Evolutionary conservation across 2,113 vertebrate species (phyloP).

Genomic region (Platysternon megacephalum): DNA sequence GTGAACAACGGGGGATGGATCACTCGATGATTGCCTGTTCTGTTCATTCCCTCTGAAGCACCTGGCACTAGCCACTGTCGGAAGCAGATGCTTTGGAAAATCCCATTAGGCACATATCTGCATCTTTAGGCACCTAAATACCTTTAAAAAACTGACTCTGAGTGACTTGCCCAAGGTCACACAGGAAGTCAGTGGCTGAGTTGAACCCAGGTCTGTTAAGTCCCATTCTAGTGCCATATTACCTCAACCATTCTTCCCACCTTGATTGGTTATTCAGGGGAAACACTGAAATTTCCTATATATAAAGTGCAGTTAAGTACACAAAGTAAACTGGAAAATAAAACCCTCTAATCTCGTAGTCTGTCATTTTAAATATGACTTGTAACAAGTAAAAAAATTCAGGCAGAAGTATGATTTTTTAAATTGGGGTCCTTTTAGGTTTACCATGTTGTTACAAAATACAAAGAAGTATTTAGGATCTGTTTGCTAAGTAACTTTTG

Average conservation of each 20-base stretch:
- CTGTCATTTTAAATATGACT: not conserved
- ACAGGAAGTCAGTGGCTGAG: too few relatives aligned
- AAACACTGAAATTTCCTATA: not conserved
- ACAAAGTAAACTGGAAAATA: not conserved
- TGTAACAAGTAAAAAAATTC: not conserved
- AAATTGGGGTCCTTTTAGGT: not conserved
- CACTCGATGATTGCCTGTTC: too few relatives aligned
- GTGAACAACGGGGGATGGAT: too few relatives aligned
- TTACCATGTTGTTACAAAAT: not conserved
- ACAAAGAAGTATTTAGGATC: not conserved
- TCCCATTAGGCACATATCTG: not conserved
- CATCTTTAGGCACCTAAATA: not conserved
- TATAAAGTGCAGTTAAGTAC: not conserved
- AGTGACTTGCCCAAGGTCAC: too few relatives aligned
- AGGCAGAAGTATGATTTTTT: not conserved
- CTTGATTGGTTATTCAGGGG: not conserved
- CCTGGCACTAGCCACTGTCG: too few relatives aligned
- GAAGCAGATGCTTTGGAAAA: not conserved
- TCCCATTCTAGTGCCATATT: not conserved
- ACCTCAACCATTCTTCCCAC: fast-evolving
- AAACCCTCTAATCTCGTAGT: not conserved
- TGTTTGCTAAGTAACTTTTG: not conserved
- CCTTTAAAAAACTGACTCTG: not conserved
- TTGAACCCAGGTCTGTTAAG: not conserved
- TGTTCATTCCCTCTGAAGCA: too few relatives aligned